A percentile compares a stretch with the other conserved stretches of the same genome.
phyloP scores from a whole-genome alignment of 2,797 vertebrate species.

The Bucorvus abyssinicus region DNA sequence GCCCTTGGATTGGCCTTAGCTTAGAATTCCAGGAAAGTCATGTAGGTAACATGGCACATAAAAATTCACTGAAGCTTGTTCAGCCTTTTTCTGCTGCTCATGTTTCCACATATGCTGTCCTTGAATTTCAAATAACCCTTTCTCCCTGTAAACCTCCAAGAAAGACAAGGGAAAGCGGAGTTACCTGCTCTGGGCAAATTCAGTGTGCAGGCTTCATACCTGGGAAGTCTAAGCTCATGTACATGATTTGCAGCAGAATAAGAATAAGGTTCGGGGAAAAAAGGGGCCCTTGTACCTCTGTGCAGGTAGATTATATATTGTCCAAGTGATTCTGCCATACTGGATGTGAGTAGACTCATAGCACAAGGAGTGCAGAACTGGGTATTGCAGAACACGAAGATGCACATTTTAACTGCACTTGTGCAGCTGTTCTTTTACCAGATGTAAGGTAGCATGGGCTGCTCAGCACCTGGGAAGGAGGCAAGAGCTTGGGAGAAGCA shows the following conservation, averaged over 20 bases:
- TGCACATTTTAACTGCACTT: neutral
- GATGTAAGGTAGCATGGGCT: neutral
- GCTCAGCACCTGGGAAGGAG: neutral
- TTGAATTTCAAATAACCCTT: neutral
- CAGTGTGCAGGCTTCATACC: neutral
- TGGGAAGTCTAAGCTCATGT: neutral
- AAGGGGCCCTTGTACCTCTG: neutral
- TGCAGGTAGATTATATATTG: neutral
- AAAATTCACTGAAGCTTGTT: neutral
- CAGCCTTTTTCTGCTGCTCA: neutral
- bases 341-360: neutral
- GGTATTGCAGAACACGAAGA: neutral
- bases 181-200: neutral
- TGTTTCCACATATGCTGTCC: neutral
- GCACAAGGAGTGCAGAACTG: neutral
- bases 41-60: neutral
- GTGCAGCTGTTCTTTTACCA: neutral
- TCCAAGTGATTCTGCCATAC: neutral
- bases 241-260: neutral
- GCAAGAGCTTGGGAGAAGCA: neutral
- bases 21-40: constrained; percentile 23
- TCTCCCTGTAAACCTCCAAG: neutral
- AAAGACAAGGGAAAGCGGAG: neutral
- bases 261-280: neutral
- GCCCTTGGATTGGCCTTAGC: constrained; percentile 31